Percentiles rank a stretch among this genome's conserved stretches.
Evolutionary conservation across 2,888 invertebrate species (phyloP).

Genomic region (Latrodectus elegans): DNA sequence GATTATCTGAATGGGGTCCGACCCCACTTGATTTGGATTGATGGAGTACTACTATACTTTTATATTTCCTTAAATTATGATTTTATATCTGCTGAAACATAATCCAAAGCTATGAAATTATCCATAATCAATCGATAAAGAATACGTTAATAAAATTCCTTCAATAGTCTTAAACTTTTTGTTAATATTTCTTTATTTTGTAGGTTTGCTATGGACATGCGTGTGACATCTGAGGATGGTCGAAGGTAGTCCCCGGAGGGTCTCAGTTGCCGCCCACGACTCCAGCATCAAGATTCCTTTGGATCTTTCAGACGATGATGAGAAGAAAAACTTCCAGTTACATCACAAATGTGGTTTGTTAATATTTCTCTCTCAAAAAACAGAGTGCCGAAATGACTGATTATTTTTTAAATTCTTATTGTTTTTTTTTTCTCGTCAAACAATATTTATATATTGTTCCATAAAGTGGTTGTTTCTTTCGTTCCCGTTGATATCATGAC

Average conservation of each 20-base stretch:
- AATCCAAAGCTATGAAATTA: no score
- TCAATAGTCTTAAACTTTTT: background rate
- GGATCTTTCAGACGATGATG: slow-evolving; percentile 37
- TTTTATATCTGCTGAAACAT: no score
- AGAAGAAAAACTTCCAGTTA: slow-evolving; percentile 2
- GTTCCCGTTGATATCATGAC: no score
- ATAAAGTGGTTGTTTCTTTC: no score
- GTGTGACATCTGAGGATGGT: slow-evolving; percentile 52
- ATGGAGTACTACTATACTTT: no score
- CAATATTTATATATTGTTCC: background rate
- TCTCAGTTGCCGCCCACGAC: slow-evolving; percentile 50
- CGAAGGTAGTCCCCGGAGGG: slow-evolving; percentile 63
- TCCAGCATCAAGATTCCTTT: slow-evolving; percentile 40
- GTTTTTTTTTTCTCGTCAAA: background rate
- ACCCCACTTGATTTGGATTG: no score
- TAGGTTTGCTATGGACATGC: slow-evolving; percentile 9
- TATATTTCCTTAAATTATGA: no score
- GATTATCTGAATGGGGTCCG: no score
- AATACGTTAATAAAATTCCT: no score
- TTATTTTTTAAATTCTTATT: background rate
- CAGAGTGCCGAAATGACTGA: background rate
- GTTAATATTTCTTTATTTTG: background rate
- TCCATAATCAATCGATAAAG: no score
- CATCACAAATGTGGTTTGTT: slow-evolving; percentile 7
- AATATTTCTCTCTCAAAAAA: background rate